These are phyloP conservation scores for Cyclina sinensis DNA, from an alignment of 1,140 invertebrate genomes.

Conservation along the genomic window DNA sequence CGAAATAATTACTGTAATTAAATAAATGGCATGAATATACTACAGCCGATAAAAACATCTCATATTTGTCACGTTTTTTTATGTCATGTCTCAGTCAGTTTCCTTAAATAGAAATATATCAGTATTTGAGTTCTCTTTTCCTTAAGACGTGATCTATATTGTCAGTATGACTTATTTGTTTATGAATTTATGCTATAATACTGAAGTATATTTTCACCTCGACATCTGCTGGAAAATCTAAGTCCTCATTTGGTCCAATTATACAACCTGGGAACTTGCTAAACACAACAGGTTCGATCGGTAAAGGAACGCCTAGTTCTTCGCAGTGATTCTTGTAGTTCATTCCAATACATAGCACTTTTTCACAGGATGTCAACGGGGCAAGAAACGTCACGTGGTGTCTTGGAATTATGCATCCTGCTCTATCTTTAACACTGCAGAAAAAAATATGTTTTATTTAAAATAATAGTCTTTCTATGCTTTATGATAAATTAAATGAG, in stretches of 20 bases:
- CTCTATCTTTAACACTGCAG: not conserved
- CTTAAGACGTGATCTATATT: too few relatives aligned
- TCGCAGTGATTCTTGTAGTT: slow-evolving; percentile 93
- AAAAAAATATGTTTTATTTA: not conserved
- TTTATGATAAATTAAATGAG: too few relatives aligned
- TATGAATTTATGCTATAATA: too few relatives aligned
- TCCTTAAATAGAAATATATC: too few relatives aligned
- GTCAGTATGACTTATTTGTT: too few relatives aligned
- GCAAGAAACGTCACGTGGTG: slow-evolving; percentile 76
- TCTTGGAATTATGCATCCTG: not conserved
- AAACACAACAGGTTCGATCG: slow-evolving; percentile 92
- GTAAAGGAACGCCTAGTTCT: slow-evolving; percentile 91
- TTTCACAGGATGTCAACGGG: slow-evolving; percentile 91
- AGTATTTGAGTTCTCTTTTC: too few relatives aligned
- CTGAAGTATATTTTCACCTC: slow-evolving; percentile 79
- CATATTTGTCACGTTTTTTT: too few relatives aligned
- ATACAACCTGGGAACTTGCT: slow-evolving; percentile 93
- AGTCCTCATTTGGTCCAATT: slow-evolving; percentile 91
- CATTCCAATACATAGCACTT: slow-evolving; percentile 92
- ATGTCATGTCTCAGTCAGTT: too few relatives aligned
- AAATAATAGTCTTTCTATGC: too few relatives aligned
- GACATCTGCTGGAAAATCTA: slow-evolving; percentile 90
- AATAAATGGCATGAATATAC: too few relatives aligned
- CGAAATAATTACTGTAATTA: not conserved
- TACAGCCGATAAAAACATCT: too few relatives aligned